Percentiles rank a stretch among this genome's conserved stretches.
phyloP scores from a whole-genome alignment of 1,140 invertebrate genomes.

The Drosophila bocki region DNA sequence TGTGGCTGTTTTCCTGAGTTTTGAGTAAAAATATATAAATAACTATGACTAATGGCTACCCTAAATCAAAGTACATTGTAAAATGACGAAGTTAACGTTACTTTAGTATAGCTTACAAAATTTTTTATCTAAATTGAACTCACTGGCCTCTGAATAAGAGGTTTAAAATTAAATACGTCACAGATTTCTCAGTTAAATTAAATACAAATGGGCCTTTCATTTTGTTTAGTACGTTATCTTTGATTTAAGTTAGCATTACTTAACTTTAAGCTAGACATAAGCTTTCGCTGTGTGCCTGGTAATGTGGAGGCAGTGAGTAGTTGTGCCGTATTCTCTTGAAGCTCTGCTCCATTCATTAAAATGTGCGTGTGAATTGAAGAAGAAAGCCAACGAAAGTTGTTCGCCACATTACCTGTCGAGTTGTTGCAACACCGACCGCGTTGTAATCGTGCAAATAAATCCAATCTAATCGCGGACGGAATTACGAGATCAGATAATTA shows the following conservation, averaged over 20 bases:
- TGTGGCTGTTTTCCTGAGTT: neutral
- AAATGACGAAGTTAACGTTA: neutral
- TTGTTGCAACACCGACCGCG: slow-evolving; percentile 17
- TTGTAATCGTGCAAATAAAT: slow-evolving; percentile 21
- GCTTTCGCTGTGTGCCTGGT: slow-evolving; percentile 36
- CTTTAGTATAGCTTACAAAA: neutral
- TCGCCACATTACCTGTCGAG: slow-evolving; percentile 46
- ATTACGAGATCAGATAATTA: neutral
- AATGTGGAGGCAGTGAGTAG: slow-evolving; percentile 67
- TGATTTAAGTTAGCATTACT: neutral
- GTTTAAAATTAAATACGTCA: neutral
- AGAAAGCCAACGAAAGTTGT: slow-evolving; percentile 61
- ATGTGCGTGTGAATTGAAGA: slow-evolving; percentile 49
- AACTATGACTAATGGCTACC: neutral
- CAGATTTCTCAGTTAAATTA: neutral
- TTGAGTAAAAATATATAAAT: too few species aligned
- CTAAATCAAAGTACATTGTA: neutral
- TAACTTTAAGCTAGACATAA: slow-evolving; percentile 17
- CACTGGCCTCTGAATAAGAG: neutral
- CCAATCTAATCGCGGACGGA: neutral
- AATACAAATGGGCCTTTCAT: neutral
- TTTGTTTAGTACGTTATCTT: neutral
- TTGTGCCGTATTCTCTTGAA: slow-evolving; percentile 64
- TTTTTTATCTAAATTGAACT: neutral
- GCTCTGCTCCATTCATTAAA: slow-evolving; percentile 31